Evolutionary conservation across 2,797 vertebrate species (phyloP).

Genomic region (Gadopsis marmoratus): DNA sequence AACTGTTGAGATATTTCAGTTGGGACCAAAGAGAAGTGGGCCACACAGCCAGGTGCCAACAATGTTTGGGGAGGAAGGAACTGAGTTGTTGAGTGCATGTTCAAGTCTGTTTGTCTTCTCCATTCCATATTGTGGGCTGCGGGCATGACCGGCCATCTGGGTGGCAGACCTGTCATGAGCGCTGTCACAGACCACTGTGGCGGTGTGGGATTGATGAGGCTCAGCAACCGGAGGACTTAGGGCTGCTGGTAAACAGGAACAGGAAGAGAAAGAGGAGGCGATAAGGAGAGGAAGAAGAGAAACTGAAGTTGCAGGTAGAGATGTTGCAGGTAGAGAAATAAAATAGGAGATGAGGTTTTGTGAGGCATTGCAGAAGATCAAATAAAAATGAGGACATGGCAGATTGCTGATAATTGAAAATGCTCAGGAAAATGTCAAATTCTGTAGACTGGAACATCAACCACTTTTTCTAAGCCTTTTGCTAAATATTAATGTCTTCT

Average conservation of each 20-base stretch:
- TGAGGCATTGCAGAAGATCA: not conserved
- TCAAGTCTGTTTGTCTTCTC: conserved; percentile 81
- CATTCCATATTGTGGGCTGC: conserved; percentile 35
- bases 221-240: conserved; percentile 74
- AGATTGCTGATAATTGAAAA: not conserved
- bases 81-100: conserved; percentile 49
- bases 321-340: conserved; percentile 12
- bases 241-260: conserved; percentile 67
- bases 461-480: not conserved
- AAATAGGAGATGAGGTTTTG: not conserved
- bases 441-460: not conserved
- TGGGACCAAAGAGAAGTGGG: conserved; percentile 13
- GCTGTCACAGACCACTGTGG: conserved; percentile 83
- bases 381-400: conserved; percentile 13
- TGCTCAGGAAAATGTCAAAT: conserved; percentile 17
- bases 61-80: conserved; percentile 57
- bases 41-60: conserved; percentile 50
- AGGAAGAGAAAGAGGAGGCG: conserved; percentile 58
- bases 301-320: conserved; percentile 17
- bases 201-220: conserved; percentile 81
- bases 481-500: conserved; percentile 7
- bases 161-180: conserved; percentile 70
- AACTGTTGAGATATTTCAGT: not conserved
- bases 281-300: conserved; percentile 39
- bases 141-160: conserved; percentile 55